A percentile compares a stretch with the other conserved stretches of the same genome.
phyloP scores from a whole-genome alignment of 2,888 invertebrate genomes.

The Himalopsyche japonica region DNA sequence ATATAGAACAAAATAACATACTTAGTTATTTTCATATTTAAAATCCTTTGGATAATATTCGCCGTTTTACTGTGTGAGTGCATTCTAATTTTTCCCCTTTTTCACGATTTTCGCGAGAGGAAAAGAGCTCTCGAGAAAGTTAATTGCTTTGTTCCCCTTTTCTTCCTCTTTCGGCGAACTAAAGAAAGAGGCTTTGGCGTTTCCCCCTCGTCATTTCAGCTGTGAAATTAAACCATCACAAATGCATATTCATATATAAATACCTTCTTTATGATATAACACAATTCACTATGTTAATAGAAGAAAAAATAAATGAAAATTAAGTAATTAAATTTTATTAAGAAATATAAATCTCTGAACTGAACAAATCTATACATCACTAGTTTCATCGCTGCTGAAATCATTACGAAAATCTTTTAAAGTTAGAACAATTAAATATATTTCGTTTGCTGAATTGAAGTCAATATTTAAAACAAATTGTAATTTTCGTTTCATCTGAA shows the following conservation, averaged over 20 bases:
- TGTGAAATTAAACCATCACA: neutral
- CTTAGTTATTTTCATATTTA: neutral
- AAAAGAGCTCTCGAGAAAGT: constrained; percentile 15
- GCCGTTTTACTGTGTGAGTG: neutral
- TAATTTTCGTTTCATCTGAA: no score
- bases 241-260: neutral
- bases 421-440: no score
- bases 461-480: no score
- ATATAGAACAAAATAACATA: neutral
- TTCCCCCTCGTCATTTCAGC: neutral
- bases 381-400: no score
- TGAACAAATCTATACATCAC: no score
- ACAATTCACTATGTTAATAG: no score
- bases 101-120: neutral
- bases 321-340: no score
- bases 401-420: no score
- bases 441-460: no score
- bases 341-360: no score
- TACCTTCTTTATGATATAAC: no score
- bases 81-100: neutral
- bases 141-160: constrained; percentile 22
- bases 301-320: no score
- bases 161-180: neutral
- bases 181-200: neutral
- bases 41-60: neutral